These are phyloP conservation scores for Epinephelus moara DNA, from an alignment of 2,113 vertebrate species.

Conservation along the genomic window DNA sequence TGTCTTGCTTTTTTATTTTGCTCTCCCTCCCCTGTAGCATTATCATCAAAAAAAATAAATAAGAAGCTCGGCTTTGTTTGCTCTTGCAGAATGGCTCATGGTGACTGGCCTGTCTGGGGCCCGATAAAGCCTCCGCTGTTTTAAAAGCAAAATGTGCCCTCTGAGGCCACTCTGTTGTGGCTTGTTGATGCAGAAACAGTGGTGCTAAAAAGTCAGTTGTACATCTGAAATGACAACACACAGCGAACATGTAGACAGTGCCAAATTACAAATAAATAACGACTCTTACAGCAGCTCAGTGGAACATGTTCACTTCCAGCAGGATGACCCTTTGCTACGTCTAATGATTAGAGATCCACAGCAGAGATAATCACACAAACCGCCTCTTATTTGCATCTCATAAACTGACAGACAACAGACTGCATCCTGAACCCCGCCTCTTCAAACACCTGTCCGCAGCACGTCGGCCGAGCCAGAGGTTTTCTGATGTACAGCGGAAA, in stretches of 20 bases:
- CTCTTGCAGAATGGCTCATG: conserved; percentile 14
- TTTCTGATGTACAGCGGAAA: conserved; percentile 53
- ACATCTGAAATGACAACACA: conserved; percentile 12
- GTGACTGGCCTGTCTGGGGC: conserved; percentile 11
- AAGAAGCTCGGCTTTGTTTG: not conserved
- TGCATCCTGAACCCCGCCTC: not conserved
- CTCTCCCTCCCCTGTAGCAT: not conserved
- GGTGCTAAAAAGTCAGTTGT: conserved; percentile 13
- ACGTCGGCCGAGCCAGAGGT: conserved; percentile 54
- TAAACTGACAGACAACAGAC: conserved; percentile 7
- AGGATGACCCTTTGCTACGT: not conserved
- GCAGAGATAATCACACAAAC: conserved; percentile 1
- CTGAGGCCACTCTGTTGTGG: conserved; percentile 24
- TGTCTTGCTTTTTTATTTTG: conserved; percentile 17
- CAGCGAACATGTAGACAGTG: not conserved
- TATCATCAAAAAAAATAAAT: conserved; percentile 11
- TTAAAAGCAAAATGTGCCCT: conserved; percentile 25
- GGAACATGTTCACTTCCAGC: not conserved
- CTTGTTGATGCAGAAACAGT: conserved; percentile 11
- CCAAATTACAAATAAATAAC: not conserved
- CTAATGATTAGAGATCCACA: not conserved
- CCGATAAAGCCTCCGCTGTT: conserved; percentile 21
- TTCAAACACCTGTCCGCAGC: conserved; percentile 29
- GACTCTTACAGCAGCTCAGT: not conserved
- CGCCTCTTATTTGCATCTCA: conserved; percentile 6